Conservation (phyloP, 1,140 invertebrate species). For the Drosophila hydei region DNA sequence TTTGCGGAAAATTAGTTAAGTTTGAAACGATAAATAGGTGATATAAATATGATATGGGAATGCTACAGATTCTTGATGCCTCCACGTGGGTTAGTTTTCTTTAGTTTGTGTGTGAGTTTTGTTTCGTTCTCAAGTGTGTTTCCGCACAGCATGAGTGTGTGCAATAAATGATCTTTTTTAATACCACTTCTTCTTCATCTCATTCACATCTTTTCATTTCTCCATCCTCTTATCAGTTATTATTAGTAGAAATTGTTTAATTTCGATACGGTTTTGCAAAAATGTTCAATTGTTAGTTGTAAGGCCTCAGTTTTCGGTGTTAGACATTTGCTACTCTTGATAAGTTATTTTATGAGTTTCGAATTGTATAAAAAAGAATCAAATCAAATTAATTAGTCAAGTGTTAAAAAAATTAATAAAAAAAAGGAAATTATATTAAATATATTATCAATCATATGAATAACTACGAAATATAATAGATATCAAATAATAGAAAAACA, state of each 20-base stretch:
- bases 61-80: constrained; percentile 33
- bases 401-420: constrained; percentile 26
- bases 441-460: background rate
- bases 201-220: background rate
- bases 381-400: constrained; percentile 61
- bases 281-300: constrained; percentile 57
- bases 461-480: constrained; percentile 13
- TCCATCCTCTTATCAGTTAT: background rate
- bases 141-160: background rate
- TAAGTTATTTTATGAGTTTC: constrained; percentile 33
- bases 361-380: constrained; percentile 42
- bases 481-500: constrained; percentile 6
- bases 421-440: constrained; percentile 6
- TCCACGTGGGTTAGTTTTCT: constrained; percentile 40
- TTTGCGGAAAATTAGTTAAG: constrained; percentile 25
- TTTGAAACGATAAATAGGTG: constrained; percentile 20
- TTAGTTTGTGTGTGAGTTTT: constrained; percentile 8
- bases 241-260: constrained; percentile 66
- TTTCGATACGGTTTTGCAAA: constrained; percentile 61
- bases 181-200: background rate
- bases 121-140: background rate
- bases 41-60: constrained; percentile 4
- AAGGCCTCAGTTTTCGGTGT: constrained; percentile 48
- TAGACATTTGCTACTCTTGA: constrained; percentile 52
- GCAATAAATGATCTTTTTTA: background rate